A percentile compares a stretch with the other conserved stretches of the same genome.
Conservation (phyloP, 1,140 invertebrate genomes). For the Drepana arcuata region DNA sequence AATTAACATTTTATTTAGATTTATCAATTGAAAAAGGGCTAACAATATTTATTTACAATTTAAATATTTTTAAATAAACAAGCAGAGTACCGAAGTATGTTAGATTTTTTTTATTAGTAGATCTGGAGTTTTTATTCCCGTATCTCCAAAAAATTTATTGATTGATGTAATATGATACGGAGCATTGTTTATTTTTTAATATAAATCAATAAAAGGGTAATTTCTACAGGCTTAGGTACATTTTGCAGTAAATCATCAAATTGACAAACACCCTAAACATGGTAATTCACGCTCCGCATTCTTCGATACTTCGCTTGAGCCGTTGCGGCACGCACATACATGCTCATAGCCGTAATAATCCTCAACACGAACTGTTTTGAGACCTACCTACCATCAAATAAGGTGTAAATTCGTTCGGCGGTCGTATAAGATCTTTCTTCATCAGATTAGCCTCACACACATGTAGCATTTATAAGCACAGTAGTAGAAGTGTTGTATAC, state of each 20-base stretch:
- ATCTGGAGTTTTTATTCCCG: no score
- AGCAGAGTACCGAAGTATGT: no score
- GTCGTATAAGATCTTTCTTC: slow-evolving; percentile 17
- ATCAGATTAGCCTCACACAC: slow-evolving; percentile 30
- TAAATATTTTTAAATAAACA: no score
- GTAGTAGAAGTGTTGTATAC: slow-evolving; percentile 59
- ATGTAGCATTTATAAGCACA: slow-evolving; percentile 42
- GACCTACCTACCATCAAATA: slow-evolving; percentile 1
- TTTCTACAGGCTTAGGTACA: no score
- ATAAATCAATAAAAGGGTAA: no score
- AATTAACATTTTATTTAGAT: no score
- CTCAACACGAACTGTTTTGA: slow-evolving; percentile 13
- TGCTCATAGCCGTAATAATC: slow-evolving; percentile 42
- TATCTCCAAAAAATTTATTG: no score
- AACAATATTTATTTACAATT: no score
- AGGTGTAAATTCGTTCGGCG: slow-evolving; percentile 14
- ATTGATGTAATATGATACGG: no score
- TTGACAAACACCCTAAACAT: slow-evolving; percentile 63
- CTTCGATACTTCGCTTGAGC: slow-evolving; percentile 59
- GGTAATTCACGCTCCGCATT: slow-evolving; percentile 68
- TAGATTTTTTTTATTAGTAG: no score
- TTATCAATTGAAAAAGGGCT: no score
- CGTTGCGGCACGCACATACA: slow-evolving; percentile 51
- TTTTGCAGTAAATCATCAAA: slow-evolving; percentile 61
- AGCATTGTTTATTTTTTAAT: no score